Evolutionary conservation across 2,113 vertebrate species (phyloP).

Genomic region (Columba livia): DNA sequence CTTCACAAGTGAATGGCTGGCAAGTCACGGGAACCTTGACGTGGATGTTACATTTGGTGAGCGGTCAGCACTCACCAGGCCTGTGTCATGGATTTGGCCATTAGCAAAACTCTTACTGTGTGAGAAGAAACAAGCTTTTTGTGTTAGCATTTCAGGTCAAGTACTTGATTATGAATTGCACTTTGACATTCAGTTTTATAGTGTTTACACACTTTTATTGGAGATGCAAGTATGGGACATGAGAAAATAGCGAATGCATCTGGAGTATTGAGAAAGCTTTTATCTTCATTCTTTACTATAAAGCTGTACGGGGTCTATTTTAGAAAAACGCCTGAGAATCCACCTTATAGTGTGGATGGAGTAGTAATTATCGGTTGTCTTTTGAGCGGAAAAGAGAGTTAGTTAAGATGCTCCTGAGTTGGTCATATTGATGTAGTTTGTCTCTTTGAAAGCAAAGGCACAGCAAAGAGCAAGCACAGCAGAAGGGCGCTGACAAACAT

Average conservation of each 20-base stretch:
- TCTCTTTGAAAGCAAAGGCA: background rate
- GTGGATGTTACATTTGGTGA: background rate
- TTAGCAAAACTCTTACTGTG: background rate
- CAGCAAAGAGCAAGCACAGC: background rate
- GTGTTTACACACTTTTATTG: background rate
- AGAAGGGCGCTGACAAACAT: background rate
- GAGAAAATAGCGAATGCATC: background rate
- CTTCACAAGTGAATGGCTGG: background rate
- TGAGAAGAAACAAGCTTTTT: background rate
- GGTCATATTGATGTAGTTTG: background rate
- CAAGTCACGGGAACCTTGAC: background rate
- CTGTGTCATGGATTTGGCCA: background rate
- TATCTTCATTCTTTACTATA: background rate
- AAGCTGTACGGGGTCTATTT: background rate
- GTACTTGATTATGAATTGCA: background rate
- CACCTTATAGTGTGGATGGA: background rate
- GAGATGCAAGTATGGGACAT: background rate
- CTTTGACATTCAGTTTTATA: background rate
- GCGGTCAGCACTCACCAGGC: fast-evolving
- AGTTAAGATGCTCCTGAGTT: background rate
- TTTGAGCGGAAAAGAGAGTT: background rate
- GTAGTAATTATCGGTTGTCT: background rate
- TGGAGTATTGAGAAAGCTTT: background rate
- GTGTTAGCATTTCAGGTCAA: background rate
- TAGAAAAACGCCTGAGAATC: background rate